Evolutionary conservation across 1,140 invertebrate species (phyloP).

Genomic region (Megalopta genalis): DNA sequence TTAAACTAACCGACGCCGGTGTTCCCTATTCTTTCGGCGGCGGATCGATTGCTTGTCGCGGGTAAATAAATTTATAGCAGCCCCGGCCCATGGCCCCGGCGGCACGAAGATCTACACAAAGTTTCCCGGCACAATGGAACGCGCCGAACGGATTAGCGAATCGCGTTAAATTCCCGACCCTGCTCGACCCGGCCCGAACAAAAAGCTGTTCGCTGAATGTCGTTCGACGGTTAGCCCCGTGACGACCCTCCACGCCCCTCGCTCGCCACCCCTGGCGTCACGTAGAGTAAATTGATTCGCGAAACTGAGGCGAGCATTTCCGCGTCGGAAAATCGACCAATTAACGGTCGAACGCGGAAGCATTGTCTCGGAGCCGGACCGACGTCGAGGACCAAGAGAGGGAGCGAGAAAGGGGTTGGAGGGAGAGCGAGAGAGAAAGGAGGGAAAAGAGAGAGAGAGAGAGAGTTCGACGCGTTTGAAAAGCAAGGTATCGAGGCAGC

Average conservation of each 20-base stretch:
- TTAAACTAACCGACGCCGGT: neutral
- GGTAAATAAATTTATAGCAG: neutral
- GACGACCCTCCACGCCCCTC: no score
- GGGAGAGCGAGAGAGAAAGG: no score
- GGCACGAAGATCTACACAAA: neutral
- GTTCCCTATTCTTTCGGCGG: neutral
- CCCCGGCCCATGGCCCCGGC: neutral
- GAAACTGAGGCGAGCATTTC: neutral
- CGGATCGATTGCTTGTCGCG: neutral
- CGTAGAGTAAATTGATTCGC: neutral
- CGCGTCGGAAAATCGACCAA: neutral
- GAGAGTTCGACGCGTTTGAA: neutral
- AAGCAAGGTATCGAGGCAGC: neutral
- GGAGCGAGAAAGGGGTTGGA: no score
- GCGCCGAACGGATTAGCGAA: neutral
- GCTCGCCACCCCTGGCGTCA: neutral
- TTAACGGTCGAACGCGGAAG: conserved; percentile 13
- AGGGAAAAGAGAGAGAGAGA: no score
- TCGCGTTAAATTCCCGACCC: neutral
- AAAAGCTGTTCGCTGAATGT: neutral
- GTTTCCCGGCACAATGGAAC: neutral
- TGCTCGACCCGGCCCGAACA: neutral
- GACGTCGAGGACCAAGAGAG: no score
- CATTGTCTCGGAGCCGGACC: no score
- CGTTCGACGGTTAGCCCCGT: neutral